These are phyloP conservation scores for Hormiphora californensis DNA, from an alignment of 37 sponge, comb jelly and placozoan genomes.

Conservation along the genomic window DNA sequence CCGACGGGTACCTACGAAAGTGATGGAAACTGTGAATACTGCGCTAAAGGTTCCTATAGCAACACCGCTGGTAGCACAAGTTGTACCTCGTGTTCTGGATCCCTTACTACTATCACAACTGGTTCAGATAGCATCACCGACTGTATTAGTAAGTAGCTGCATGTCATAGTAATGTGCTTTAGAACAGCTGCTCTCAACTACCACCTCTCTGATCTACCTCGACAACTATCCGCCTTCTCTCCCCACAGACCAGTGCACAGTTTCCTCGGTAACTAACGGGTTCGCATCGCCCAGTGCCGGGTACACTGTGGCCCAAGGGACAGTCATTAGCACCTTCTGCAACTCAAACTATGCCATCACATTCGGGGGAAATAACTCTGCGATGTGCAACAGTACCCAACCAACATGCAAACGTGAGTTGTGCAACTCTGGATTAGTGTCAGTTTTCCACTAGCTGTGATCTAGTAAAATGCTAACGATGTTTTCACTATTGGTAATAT, in stretches of 20 bases:
- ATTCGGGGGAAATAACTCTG: not conserved
- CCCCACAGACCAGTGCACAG: not conserved
- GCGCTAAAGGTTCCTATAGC: not conserved
- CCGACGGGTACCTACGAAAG: not conserved
- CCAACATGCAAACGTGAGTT: not conserved
- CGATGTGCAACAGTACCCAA: not conserved
- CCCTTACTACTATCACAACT: conserved; percentile 11
- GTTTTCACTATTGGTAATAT: no score
- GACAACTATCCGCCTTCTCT: not conserved
- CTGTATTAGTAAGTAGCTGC: not conserved
- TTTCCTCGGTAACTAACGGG: not conserved
- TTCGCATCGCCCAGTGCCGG: not conserved
- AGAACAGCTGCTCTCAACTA: no score
- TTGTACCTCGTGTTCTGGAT: not conserved
- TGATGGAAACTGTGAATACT: not conserved
- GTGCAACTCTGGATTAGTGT: not conserved
- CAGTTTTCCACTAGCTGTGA: no score
- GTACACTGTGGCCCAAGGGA: not conserved
- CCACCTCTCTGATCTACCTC: no score
- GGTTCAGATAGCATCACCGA: not conserved
- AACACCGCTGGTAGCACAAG: not conserved
- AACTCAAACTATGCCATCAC: not conserved
- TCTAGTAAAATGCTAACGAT: no score
- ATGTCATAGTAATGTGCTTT: no score
- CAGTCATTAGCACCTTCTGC: not conserved